phyloP scores from a whole-genome alignment of 2,113 vertebrate genomes.

The Mionectes macconnelli region DNA sequence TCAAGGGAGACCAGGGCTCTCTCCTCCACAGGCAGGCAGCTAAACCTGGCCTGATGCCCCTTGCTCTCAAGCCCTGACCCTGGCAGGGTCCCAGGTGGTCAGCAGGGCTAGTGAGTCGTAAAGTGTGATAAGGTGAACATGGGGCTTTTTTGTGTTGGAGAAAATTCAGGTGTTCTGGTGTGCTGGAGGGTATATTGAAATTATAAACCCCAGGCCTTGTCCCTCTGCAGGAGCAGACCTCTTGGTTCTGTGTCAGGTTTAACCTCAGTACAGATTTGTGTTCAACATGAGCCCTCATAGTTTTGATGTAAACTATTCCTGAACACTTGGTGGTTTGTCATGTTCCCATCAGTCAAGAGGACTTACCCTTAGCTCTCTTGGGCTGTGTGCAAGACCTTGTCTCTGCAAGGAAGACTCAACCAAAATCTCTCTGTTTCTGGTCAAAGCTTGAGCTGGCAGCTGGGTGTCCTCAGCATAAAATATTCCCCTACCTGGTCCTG shows the following conservation, averaged over 20 bases:
- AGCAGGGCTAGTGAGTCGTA: background rate
- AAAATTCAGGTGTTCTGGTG: background rate
- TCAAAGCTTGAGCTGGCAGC: background rate
- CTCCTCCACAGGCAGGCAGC: background rate
- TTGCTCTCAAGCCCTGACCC: background rate
- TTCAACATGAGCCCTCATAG: background rate
- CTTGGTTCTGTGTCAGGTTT: background rate
- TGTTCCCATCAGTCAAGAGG: accelerated
- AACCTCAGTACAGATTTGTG: background rate
- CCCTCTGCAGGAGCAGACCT: background rate
- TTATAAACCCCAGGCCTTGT: background rate
- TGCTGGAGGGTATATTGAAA: background rate
- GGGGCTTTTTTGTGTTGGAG: accelerated
- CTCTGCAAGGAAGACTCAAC: background rate
- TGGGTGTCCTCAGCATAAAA: background rate
- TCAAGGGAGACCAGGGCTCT: background rate
- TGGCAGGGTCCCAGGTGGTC: background rate
- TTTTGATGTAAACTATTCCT: background rate
- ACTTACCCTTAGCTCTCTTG: accelerated
- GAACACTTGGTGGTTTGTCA: background rate
- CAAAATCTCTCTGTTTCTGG: background rate
- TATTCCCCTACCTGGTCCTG: background rate
- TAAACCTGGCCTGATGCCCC: background rate
- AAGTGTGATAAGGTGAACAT: accelerated
- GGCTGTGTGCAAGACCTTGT: background rate